These are phyloP conservation scores for Bellardia bayeri DNA, from an alignment of 2,888 invertebrate genomes.

Conservation along the genomic window DNA sequence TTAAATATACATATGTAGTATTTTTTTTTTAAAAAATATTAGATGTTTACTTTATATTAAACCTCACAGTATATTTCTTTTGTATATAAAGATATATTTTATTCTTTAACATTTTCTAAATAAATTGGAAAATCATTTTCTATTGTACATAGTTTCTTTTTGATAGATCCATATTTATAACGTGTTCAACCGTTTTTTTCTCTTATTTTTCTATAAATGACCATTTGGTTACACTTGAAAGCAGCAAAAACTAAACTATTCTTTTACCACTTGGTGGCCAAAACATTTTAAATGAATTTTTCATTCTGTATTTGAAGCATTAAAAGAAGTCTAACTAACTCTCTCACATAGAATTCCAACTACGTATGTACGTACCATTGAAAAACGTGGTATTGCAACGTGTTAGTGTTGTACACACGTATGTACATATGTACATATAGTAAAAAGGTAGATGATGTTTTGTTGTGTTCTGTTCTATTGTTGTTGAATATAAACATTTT, in stretches of 20 bases:
- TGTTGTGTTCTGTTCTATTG: conserved; percentile 22
- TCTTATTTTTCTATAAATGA: conserved; percentile 15
- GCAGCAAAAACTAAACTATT: conserved; percentile 14
- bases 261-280: conserved; percentile 26
- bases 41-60: too few species aligned
- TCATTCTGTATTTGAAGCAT: background rate
- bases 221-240: conserved; percentile 60
- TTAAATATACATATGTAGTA: too few species aligned
- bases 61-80: background rate
- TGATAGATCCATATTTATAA: conserved; percentile 13
- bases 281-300: conserved; percentile 19
- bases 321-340: background rate
- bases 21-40: too few species aligned
- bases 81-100: background rate
- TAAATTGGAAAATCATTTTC: background rate
- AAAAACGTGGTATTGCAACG: too few species aligned
- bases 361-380: too few species aligned
- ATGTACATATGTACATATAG: background rate
- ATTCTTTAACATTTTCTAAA: conserved; percentile 7
- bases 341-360: background rate
- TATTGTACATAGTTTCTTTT: background rate
- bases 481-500: conserved; percentile 42
- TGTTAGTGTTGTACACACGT: background rate
- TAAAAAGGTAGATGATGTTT: conserved; percentile 5
- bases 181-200: background rate